Percentiles rank a stretch among this genome's conserved stretches.
Conservation (phyloP, 2,113 vertebrate genomes). For the Phylloscopus trochiloides region DNA sequence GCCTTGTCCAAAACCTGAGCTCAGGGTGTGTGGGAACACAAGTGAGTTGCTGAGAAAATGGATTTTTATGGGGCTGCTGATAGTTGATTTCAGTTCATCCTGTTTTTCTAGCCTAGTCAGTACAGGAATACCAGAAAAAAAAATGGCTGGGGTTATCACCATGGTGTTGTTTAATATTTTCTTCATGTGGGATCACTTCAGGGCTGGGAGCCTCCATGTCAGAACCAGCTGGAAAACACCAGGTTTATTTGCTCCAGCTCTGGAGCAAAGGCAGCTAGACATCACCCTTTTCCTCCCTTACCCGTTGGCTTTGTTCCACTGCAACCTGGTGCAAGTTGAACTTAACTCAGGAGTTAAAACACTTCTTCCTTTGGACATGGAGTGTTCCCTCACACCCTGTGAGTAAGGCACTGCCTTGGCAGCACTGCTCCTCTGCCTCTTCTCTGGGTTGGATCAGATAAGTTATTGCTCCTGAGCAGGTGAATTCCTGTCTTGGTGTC, state of each 20-base stretch:
- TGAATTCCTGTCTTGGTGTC: background rate
- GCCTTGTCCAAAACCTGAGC: background rate
- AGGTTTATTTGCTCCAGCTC: background rate
- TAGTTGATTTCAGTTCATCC: background rate
- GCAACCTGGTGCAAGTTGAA: background rate
- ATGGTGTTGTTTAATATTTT: background rate
- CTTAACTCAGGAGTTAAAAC: background rate
- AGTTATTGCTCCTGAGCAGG: background rate
- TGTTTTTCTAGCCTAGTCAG: background rate
- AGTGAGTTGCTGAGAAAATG: background rate
- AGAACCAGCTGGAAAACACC: background rate
- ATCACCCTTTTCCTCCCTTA: background rate
- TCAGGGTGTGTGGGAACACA: accelerated
- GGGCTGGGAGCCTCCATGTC: background rate
- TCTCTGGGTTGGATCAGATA: background rate
- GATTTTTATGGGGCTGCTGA: background rate
- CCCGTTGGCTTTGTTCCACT: background rate
- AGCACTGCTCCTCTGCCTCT: background rate
- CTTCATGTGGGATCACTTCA: background rate
- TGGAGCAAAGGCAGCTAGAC: background rate
- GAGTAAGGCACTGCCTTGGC: background rate
- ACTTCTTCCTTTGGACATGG: background rate
- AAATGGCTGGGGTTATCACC: background rate
- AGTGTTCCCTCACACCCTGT: background rate
- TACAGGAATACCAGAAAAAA: background rate